Percentiles rank a stretch among this genome's conserved stretches.
phyloP scores from a whole-genome alignment of 2,797 vertebrate genomes.

The Luscinia luscinia region DNA sequence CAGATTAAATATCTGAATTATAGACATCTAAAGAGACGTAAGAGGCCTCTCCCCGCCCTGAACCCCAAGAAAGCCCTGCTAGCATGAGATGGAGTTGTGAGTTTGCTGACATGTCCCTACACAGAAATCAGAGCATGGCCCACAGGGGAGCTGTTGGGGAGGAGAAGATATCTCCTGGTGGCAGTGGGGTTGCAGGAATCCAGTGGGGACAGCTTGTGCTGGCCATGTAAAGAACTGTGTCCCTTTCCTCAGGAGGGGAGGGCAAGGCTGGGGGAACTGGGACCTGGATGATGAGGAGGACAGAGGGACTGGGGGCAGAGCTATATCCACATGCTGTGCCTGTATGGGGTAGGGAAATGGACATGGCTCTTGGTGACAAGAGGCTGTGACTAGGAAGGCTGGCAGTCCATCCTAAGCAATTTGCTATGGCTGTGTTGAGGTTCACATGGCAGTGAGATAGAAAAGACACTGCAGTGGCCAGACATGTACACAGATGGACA shows the following conservation, averaged over 20 bases:
- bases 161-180: not conserved
- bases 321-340: fast-evolving
- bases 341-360: not conserved
- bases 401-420: not conserved
- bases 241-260: not conserved
- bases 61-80: not conserved
- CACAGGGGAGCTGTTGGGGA: not conserved
- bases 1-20: not conserved
- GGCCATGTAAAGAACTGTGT: not conserved
- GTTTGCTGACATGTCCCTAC: not conserved
- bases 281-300: not conserved
- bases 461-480: not conserved
- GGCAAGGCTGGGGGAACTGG: not conserved
- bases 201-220: not conserved
- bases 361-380: not conserved
- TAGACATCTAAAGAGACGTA: not conserved
- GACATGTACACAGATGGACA: not conserved
- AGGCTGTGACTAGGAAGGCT: not conserved
- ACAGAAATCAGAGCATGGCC: not conserved
- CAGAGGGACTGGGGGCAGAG: not conserved
- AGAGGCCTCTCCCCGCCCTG: not conserved
- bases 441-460: not conserved
- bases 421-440: not conserved
- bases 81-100: not conserved
- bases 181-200: not conserved